phyloP scores from a whole-genome alignment of 2,113 vertebrate species.

The Anas platyrhynchos region DNA sequence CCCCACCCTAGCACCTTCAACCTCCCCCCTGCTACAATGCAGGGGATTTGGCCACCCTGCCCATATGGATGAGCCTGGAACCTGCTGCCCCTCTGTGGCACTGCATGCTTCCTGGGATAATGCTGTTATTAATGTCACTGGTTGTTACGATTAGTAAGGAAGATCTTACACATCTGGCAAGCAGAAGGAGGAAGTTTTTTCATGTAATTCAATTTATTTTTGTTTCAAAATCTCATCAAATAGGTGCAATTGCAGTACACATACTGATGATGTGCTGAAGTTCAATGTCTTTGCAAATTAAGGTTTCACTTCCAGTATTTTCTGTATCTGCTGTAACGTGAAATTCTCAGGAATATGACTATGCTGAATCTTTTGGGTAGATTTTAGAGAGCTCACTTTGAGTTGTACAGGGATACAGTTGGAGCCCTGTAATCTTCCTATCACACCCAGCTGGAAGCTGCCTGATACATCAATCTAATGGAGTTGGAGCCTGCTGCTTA shows the following conservation, averaged over 20 bases:
- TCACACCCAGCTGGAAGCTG: constrained; percentile 63
- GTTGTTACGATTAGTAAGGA: neutral
- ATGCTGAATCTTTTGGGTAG: neutral
- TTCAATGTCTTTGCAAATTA: neutral
- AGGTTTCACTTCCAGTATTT: neutral
- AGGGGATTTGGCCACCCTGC: neutral
- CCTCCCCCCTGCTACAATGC: too few species aligned
- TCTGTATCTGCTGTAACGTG: fast-evolving
- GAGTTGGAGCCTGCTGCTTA: constrained; percentile 24
- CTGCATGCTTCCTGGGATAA: neutral
- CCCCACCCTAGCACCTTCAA: fast-evolving
- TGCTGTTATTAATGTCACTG: neutral
- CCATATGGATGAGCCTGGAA: too few species aligned
- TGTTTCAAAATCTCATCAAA: neutral
- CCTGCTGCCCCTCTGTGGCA: neutral
- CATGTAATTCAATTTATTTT: neutral
- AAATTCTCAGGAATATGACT: neutral
- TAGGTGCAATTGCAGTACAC: neutral
- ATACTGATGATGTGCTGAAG: neutral
- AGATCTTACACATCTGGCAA: neutral
- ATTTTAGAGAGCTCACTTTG: neutral
- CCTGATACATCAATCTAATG: constrained; percentile 41
- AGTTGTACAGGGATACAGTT: neutral
- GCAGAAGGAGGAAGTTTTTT: neutral
- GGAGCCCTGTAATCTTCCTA: constrained; percentile 57